Conservation (phyloP, 1,140 invertebrate genomes). For the Zaprionus ghesquierei region DNA sequence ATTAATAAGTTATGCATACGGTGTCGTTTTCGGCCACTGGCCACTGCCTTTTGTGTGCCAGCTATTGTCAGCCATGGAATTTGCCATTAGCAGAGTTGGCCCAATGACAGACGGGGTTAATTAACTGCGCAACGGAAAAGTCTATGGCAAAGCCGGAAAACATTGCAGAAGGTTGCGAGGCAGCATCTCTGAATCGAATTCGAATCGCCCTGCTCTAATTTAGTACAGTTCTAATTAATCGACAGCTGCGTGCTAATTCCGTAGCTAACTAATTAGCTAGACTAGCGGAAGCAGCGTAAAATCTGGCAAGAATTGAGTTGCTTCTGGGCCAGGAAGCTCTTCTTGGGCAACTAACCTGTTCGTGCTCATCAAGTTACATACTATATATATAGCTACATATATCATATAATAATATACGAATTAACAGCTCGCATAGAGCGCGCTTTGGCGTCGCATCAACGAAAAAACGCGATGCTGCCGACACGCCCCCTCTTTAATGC, state of each 20-base stretch:
- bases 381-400: no score
- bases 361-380: neutral
- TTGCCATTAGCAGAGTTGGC: neutral
- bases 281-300: neutral
- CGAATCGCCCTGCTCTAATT: neutral
- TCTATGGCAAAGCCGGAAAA: constrained; percentile 55
- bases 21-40: constrained; percentile 14
- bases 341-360: constrained; percentile 30
- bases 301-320: neutral
- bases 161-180: constrained; percentile 47
- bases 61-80: constrained; percentile 27
- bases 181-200: constrained; percentile 18
- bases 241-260: constrained; percentile 27
- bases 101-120: constrained; percentile 25
- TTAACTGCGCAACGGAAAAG: constrained; percentile 21
- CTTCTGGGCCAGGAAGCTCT: neutral
- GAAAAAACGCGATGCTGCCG: neutral
- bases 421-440: neutral
- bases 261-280: neutral
- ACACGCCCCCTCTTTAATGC: neutral
- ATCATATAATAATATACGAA: neutral
- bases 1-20: constrained; percentile 70
- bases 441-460: neutral
- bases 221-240: constrained; percentile 23
- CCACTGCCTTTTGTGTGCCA: constrained; percentile 6